A percentile compares a stretch with the other conserved stretches of the same genome.
Conservation (phyloP, 2,797 vertebrate species). For the Erpetoichthys calabaricus region DNA sequence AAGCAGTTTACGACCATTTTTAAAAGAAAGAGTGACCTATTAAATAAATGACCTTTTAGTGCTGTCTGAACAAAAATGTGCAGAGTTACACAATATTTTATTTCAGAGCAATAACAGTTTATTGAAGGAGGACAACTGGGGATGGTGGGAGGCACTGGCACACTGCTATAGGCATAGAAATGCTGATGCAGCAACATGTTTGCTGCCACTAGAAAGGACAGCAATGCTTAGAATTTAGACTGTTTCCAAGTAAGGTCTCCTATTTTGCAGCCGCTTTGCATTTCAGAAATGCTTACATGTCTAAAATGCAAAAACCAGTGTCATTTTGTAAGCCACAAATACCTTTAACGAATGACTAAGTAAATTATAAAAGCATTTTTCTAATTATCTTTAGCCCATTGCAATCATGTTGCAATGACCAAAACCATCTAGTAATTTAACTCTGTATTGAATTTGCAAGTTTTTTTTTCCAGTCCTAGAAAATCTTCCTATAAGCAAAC, state of each 20-base stretch:
- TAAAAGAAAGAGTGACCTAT: too few species aligned
- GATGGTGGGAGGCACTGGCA: neutral
- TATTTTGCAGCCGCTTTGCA: neutral
- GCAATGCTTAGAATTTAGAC: slow-evolving; percentile 1
- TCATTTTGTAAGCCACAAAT: slow-evolving; percentile 6
- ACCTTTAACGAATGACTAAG: slow-evolving; percentile 2
- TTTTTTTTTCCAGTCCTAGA: too few species aligned
- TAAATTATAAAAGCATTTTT: slow-evolving; percentile 2
- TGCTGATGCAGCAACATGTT: slow-evolving; percentile 1
- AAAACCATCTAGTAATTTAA: slow-evolving; percentile 2
- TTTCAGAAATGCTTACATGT: slow-evolving; percentile 4
- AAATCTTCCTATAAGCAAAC: too few species aligned
- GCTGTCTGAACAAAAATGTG: too few species aligned
- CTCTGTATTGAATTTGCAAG: too few species aligned
- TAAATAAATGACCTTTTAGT: too few species aligned
- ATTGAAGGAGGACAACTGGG: too few species aligned
- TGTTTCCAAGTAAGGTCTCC: neutral
- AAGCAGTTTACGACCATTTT: too few species aligned
- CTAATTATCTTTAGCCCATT: neutral
- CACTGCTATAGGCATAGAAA: neutral
- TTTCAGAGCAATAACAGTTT: too few species aligned
- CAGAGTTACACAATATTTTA: too few species aligned
- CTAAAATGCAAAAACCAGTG: slow-evolving; percentile 1
- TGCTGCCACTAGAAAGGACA: slow-evolving; percentile 1
- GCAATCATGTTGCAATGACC: slow-evolving; percentile 1